Evolutionary conservation across 2,797 vertebrate species (phyloP), one percentile per base, ranked within the genome.

Genomic region (Rhinatrema bivittatum): DNA sequence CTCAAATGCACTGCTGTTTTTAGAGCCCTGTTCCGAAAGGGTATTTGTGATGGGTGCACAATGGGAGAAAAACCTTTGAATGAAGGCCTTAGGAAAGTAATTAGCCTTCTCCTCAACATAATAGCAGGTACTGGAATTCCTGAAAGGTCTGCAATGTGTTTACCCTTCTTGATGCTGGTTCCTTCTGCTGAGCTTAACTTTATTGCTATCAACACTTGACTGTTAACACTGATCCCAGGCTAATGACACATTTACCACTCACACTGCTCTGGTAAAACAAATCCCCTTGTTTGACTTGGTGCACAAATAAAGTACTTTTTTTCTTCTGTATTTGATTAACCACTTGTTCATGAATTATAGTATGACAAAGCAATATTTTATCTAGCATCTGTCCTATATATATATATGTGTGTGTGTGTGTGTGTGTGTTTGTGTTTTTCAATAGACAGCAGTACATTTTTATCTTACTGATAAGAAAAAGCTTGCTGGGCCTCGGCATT

Each of bases 231-330:
- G 34, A 60, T 66, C 52, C 52, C 60, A 52, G 62, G 65, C 58
- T 38, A 78, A 69, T 66, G 60, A 73, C 69, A 79, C 73, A 71
- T 70, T 74, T 77, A 74, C 63, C 74, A 76, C 78, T 73, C 56
- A 70, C 71, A 75, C 70, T 57, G 53, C 42, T 32, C 52, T 68
- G 77, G 80, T 77, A 78, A 78, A 65, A 60, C 50, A 81, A 73
- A 81, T 74, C 76, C 75, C n/a, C 42, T 44, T 67, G 64, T 76
- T 86, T 79, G 82, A 83, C 72, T 78, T 74, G 68, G 56, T 60
- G 59, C 61, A 73, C 72, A 76, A 86, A 79, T 57, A 76, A 55
- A 46, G 61, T 39, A 63, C 56, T 57, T 57, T 54, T 65, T 53
- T 64, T 53, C 34, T 50, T 27, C 46, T 46, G n/a, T n/a, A n/a